Evolutionary conservation across 2,888 invertebrate genomes (phyloP).

Genomic region (Chloroclystis v-ata): DNA sequence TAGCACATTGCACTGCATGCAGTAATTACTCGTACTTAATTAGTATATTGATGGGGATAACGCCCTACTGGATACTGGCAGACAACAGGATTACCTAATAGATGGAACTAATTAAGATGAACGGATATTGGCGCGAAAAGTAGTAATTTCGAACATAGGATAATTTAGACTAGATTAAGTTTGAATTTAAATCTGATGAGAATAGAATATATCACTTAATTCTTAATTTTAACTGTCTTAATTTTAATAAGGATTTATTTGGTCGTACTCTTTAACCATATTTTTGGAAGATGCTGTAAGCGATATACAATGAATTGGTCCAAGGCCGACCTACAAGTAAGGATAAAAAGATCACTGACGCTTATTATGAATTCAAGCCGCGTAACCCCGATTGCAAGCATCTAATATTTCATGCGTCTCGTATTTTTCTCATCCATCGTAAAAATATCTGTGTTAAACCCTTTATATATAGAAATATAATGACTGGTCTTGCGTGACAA

Average conservation of each 20-base stretch:
- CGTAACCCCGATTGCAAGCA: neutral
- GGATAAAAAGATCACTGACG: neutral
- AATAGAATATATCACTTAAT: no score
- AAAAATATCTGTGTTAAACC: neutral
- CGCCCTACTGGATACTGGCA: slow-evolving; percentile 19
- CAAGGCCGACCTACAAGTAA: neutral
- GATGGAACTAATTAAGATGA: neutral
- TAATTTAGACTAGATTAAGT: no score
- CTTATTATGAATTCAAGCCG: neutral
- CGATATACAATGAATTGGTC: no score
- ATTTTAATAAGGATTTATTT: no score
- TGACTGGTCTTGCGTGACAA: neutral
- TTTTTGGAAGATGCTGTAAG: no score
- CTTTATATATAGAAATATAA: neutral
- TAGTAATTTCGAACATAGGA: no score
- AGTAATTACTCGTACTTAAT: no score
- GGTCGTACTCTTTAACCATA: no score
- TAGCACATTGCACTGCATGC: slow-evolving; percentile 38
- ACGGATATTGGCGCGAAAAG: neutral
- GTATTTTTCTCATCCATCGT: neutral
- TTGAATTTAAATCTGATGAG: no score
- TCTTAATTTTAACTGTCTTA: no score
- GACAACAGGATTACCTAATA: neutral
- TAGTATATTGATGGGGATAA: slow-evolving; percentile 35
- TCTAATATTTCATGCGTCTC: neutral